phyloP scores from a whole-genome alignment of 2,797 vertebrate species.

The Dendrocincla tyrannina region DNA sequence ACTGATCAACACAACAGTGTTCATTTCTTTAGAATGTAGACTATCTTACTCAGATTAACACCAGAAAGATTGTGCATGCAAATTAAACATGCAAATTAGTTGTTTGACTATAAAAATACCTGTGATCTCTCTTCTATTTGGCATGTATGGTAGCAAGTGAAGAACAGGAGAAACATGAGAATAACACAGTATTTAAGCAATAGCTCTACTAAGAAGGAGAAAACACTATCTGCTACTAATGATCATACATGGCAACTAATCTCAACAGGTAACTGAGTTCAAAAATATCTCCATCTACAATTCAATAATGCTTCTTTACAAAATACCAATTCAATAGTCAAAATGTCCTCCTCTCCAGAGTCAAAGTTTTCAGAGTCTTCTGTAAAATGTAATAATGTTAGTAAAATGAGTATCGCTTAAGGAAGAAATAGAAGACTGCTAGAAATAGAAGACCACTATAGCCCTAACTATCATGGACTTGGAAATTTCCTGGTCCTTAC shows the following conservation, averaged over 20 bases:
- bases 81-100: neutral
- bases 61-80: neutral
- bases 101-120: neutral
- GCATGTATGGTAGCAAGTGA: neutral
- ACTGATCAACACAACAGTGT: neutral
- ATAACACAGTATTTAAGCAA: neutral
- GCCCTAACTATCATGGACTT: neutral
- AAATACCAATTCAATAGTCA: neutral
- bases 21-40: neutral
- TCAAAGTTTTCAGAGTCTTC: neutral
- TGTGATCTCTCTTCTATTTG: neutral
- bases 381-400: neutral
- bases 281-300: neutral
- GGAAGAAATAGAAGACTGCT: neutral
- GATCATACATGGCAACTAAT: neutral
- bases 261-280: neutral
- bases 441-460: neutral
- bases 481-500: neutral
- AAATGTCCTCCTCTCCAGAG: neutral
- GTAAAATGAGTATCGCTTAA: neutral
- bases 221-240: neutral
- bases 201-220: neutral
- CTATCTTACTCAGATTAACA: neutral
- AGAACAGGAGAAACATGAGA: neutral
- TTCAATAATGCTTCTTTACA: neutral